A percentile compares a stretch with the other conserved stretches of the same genome.
Evolutionary conservation across 2,797 vertebrate species (phyloP).

Genomic region (Sciaenops ocellatus): DNA sequence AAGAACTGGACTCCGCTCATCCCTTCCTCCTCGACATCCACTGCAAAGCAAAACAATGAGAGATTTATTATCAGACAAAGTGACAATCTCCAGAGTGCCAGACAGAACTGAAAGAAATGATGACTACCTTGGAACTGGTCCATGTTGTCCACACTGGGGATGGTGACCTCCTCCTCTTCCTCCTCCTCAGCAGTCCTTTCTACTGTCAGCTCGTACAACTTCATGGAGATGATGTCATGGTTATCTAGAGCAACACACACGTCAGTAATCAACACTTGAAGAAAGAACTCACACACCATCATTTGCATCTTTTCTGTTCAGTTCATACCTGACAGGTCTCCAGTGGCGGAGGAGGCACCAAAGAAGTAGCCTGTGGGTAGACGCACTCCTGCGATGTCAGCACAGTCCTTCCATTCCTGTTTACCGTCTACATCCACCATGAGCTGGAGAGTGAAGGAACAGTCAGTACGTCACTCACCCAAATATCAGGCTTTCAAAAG

Average conservation of each 20-base stretch:
- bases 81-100: not conserved
- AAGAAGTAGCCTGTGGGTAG: slow-evolving; percentile 92
- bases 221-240: slow-evolving; percentile 95
- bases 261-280: not conserved
- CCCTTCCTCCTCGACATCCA: slow-evolving; percentile 84
- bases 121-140: slow-evolving; percentile 81
- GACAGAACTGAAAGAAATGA: not conserved
- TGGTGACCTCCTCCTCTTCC: slow-evolving; percentile 86
- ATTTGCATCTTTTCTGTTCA: no score
- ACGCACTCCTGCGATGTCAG: slow-evolving; percentile 88
- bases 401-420: slow-evolving; percentile 92
- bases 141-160: slow-evolving; percentile 92
- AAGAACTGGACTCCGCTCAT: slow-evolving; percentile 90
- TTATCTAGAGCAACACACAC: slow-evolving; percentile 86
- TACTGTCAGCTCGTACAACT: slow-evolving; percentile 92
- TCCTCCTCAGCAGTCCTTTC: slow-evolving; percentile 87
- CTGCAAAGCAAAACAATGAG: slow-evolving; percentile 70
- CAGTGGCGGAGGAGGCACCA: slow-evolving; percentile 92
- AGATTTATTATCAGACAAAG: not conserved
- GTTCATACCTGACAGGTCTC: slow-evolving; percentile 92
- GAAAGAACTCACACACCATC: not conserved
- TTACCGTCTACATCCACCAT: slow-evolving; percentile 92
- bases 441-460: slow-evolving; percentile 78
- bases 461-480: not conserved
- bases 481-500: no score